These are phyloP conservation scores for Cheiracanthium punctorium DNA, from an alignment of 2,888 invertebrate genomes.

Conservation along the genomic window DNA sequence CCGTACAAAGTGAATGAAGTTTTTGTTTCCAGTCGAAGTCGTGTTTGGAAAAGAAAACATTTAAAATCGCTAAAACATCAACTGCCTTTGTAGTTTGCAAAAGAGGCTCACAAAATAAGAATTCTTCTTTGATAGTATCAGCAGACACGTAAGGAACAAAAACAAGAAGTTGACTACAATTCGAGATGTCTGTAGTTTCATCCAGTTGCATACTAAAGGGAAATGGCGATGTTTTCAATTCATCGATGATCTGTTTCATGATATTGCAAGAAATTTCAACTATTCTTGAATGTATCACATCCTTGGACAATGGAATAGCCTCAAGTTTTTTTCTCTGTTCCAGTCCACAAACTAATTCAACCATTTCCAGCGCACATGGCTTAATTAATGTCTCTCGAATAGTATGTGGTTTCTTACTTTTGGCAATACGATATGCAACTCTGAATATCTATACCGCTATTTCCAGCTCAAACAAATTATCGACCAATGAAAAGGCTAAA, in stretches of 20 bases:
- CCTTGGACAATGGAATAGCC: conserved; percentile 50
- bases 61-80: conserved; percentile 21
- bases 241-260: conserved; percentile 50
- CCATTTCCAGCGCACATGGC: no score
- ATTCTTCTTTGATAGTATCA: conserved; percentile 40
- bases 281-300: conserved; percentile 50
- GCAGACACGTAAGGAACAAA: no score
- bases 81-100: conserved; percentile 15
- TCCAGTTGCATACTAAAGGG: conserved; percentile 71
- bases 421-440: no score
- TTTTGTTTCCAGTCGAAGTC: no score
- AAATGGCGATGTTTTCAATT: conserved; percentile 43
- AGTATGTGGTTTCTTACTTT: no score
- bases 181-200: conserved; percentile 76
- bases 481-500: no score
- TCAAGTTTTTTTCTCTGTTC: conserved; percentile 58
- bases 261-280: no score
- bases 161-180: conserved; percentile 38
- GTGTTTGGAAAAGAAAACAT: no score
- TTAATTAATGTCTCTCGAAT: no score
- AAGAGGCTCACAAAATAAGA: conserved; percentile 29
- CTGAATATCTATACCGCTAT: no score
- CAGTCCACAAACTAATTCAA: conserved; percentile 45
- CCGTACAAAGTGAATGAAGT: no score
- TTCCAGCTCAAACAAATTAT: no score